Evolutionary conservation across 1,140 invertebrate genomes (phyloP), one percentile per base, ranked within the genome.

Genomic region (Zeugodacus cucurbitae): DNA sequence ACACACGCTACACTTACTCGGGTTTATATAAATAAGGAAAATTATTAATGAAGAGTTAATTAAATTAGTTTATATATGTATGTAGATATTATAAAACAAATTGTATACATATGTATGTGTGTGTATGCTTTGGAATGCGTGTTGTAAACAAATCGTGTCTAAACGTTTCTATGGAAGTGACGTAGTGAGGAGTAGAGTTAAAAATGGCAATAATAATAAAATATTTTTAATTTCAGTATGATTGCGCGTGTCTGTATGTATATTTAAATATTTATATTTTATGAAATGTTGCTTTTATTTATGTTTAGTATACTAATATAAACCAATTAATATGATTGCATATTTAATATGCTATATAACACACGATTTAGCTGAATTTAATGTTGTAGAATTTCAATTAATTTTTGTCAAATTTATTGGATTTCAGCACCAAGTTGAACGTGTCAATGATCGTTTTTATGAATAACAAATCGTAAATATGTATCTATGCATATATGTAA

Each of bases 371-470:
- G 11, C 22, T 62, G n/a, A 67, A 34, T 67, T 14, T 26, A 17
- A 32, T 67, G n/a, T 5, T 32, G 29, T 17, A 67, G 8, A 34
- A 67, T 11, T 54, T n/a, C n/a, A n/a, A 54, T 54, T 4, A 41
- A 41, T 41, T 74, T 74, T 37, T 7, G 32, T 74, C 17, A 74
- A 74, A 74, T 74, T 82, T 82, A 91, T 91, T 92, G 91, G 90
- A 92, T 92, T 92, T 93, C 92, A 93, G 92, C 90, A 90, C 91
- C 91, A 93, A 93, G 92, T 93, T 92, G 90, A 90, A 89, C 87
- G 89, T 82, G 86, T 64, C 44, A 70, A 59, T 85, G 70, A 74
- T 67, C 86, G 26, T 10, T 0, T 59, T 57, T 34, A 29, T 34
- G 29, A 8, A 57, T 29, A 58, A 57, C 20, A 59, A 86, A 58